Percentiles rank a stretch among this genome's conserved stretches.
phyloP scores from a whole-genome alignment of 2,113 vertebrate genomes.

The Channa maculata region DNA sequence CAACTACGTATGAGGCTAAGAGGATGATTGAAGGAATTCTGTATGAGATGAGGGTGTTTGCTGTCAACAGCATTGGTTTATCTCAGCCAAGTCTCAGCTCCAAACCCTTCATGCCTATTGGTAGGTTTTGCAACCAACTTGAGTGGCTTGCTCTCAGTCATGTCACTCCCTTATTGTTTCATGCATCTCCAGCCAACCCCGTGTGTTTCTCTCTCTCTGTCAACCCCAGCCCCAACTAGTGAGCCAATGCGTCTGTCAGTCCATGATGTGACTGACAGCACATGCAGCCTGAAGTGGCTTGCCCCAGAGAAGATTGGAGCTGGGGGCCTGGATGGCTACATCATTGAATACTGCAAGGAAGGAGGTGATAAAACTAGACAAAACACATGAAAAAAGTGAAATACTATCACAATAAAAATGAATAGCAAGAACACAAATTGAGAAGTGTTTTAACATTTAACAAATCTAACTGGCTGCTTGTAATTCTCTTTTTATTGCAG shows the following conservation, averaged over 20 bases:
- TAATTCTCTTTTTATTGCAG: constrained; percentile 66
- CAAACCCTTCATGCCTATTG: constrained; percentile 86
- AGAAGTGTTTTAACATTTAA: not conserved
- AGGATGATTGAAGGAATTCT: constrained; percentile 93
- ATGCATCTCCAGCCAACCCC: not conserved
- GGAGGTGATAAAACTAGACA: constrained; percentile 79
- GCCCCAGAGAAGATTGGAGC: constrained; percentile 89
- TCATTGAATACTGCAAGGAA: constrained; percentile 91
- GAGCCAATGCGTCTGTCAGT: constrained; percentile 86
- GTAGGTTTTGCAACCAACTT: constrained; percentile 51
- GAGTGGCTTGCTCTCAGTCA: not conserved
- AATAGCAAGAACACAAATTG: not conserved
- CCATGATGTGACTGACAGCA: constrained; percentile 88
- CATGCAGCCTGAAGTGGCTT: constrained; percentile 90
- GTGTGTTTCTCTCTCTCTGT: constrained; percentile 24
- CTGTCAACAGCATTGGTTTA: constrained; percentile 89
- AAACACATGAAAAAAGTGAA: not conserved
- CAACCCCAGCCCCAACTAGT: constrained; percentile 87
- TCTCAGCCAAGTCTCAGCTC: constrained; percentile 87
- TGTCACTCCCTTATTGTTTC: not conserved
- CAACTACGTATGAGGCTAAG: constrained; percentile 86
- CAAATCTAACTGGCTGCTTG: constrained; percentile 4
- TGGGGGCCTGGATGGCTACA: constrained; percentile 90
- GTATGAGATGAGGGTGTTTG: constrained; percentile 93
- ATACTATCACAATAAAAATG: not conserved